Evolutionary conservation across 2,888 invertebrate species (phyloP).

Genomic region (Amaurobius ferox): DNA sequence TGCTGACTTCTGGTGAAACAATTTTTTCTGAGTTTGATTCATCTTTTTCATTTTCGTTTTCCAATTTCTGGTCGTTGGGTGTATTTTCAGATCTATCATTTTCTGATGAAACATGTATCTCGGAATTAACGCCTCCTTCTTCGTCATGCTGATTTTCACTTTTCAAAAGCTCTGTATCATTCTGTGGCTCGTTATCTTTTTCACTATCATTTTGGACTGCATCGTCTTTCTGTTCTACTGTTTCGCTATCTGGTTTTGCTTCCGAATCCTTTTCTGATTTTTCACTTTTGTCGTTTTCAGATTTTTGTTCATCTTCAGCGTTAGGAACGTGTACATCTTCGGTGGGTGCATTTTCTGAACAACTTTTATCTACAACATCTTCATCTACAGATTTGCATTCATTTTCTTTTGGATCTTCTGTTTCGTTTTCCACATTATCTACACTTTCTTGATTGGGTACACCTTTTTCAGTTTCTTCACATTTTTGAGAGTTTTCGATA

Average conservation of each 20-base stretch:
- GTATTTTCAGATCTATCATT: neutral
- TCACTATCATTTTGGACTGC: neutral
- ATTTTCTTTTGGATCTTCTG: neutral
- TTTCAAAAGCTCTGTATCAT: neutral
- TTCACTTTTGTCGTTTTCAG: neutral
- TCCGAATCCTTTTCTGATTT: neutral
- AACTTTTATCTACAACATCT: neutral
- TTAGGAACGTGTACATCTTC: neutral
- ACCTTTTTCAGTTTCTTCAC: too few relatives aligned
- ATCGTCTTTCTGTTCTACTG: neutral
- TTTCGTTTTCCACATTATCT: neutral
- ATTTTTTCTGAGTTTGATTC: neutral
- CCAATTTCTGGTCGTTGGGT: neutral
- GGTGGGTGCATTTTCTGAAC: neutral
- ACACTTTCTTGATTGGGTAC: neutral
- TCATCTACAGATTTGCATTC: neutral
- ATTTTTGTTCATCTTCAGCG: neutral
- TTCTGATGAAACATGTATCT: neutral
- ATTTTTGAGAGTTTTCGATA: neutral
- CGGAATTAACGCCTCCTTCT: neutral
- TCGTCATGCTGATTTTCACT: too few relatives aligned
- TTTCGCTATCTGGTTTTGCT: neutral
- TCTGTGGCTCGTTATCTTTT: neutral
- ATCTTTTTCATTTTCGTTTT: neutral
- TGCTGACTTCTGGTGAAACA: neutral